Evolutionary conservation across 1,140 invertebrate species (phyloP).

Genomic region (Agrypnia vestita): DNA sequence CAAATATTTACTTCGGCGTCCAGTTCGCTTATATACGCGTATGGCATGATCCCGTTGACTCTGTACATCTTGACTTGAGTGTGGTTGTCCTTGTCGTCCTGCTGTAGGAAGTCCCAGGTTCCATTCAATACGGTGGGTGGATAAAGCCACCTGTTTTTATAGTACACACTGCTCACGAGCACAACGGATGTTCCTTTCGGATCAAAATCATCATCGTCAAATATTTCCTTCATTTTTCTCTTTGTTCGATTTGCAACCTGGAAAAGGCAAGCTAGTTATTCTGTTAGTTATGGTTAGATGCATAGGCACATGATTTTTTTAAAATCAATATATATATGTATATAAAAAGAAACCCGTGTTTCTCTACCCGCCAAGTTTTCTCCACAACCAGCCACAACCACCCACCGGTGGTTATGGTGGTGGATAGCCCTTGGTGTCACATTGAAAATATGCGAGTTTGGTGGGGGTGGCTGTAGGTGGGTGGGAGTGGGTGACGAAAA

Average conservation of each 20-base stretch:
- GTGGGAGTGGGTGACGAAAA: too few species aligned
- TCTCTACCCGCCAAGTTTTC: too few species aligned
- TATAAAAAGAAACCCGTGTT: too few species aligned
- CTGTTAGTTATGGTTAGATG: too few species aligned
- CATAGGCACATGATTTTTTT: too few species aligned
- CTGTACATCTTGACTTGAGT: conserved; percentile 64
- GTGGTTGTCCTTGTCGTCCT: conserved; percentile 42
- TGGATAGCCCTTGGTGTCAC: too few species aligned
- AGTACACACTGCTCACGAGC: conserved; percentile 87
- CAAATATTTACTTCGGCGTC: conserved; percentile 66
- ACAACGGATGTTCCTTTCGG: conserved; percentile 73
- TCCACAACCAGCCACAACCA: too few species aligned
- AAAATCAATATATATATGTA: too few species aligned
- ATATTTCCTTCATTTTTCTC: conserved; percentile 51
- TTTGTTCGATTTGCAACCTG: conserved; percentile 42
- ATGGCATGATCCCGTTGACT: conserved; percentile 69
- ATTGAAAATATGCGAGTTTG: too few species aligned
- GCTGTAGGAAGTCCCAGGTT: conserved; percentile 63
- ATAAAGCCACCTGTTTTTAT: conserved; percentile 77
- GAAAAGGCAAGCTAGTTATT: neutral
- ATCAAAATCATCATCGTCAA: conserved; percentile 50
- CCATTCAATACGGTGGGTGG: conserved; percentile 69
- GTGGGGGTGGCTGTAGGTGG: too few species aligned
- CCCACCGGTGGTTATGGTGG: too few species aligned
- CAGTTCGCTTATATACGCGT: conserved; percentile 65